Evolutionary conservation across 1,140 invertebrate genomes (phyloP).

Genomic region (Drosophila lacteicornis): DNA sequence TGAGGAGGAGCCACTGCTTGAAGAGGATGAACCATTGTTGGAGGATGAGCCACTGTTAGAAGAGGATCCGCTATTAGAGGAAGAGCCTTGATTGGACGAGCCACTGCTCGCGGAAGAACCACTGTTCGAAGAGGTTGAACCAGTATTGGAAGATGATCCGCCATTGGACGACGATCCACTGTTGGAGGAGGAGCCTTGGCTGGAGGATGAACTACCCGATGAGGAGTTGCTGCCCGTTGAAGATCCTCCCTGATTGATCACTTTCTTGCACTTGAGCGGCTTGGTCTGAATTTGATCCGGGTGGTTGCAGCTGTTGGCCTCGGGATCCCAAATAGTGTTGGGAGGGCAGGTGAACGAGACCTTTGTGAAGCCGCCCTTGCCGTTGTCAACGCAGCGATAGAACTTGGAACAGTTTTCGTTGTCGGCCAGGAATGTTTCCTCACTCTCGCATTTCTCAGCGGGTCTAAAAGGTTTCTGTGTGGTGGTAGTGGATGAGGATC

Average conservation of each 20-base stretch:
- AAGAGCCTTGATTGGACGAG: slow-evolving; percentile 5
- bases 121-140: slow-evolving; percentile 9
- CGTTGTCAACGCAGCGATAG: slow-evolving; percentile 88
- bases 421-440: slow-evolving; percentile 87
- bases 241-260: slow-evolving; percentile 32
- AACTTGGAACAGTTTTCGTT: slow-evolving; percentile 88
- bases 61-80: neutral
- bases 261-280: slow-evolving; percentile 82
- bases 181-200: slow-evolving; percentile 26
- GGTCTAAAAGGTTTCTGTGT: slow-evolving; percentile 73
- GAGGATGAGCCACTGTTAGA: slow-evolving; percentile 16
- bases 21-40: slow-evolving; percentile 50
- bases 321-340: slow-evolving; percentile 88
- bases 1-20: slow-evolving; percentile 34
- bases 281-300: slow-evolving; percentile 85
- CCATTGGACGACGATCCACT: slow-evolving; percentile 10
- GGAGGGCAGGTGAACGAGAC: slow-evolving; percentile 88
- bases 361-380: slow-evolving; percentile 86
- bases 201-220: slow-evolving; percentile 42
- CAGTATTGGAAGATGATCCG: neutral
- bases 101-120: slow-evolving; percentile 19
- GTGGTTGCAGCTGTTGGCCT: slow-evolving; percentile 88
- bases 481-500: slow-evolving; percentile 27
- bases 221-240: slow-evolving; percentile 46
- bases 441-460: slow-evolving; percentile 79